Base-by-base conservation (phyloP, 1,140 invertebrate genomes). In the Dinothrombium tinctorium region DNA sequence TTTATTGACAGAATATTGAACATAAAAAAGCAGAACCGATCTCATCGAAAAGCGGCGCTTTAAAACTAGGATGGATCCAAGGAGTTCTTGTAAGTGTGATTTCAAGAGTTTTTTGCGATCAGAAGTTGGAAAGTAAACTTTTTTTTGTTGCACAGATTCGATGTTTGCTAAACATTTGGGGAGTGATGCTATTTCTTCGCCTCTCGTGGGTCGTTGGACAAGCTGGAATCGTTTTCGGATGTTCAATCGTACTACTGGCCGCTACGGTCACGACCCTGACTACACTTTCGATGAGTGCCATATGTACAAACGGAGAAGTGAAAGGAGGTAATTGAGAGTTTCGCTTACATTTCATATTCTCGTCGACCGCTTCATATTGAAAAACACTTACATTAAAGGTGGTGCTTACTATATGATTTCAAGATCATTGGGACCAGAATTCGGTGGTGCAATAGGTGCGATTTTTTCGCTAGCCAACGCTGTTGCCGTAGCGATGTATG, bases 391-490 rank as follows among this genome's bases (percentile, higher is more conserved):
- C 8, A 23, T 60, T 61, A 35, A 51, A 90, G 82, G 86, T 57
- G 87, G 87, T 31, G 80, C 90, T 37, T 94, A 94, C 56, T 94
- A 87, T 61, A 87, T 95, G 53, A 90, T 94, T 54, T 94, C 86
- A 11, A 66, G 92, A 51, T 90, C 86, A 12, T 65, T 98, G 21
- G 92, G 92, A 0, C 87, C 92, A 0, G 87, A 96, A 62, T 95
- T 92, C 56, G 90, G 92, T 5, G 89, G 87, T 1, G 86, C 89
- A 0, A 86, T 99, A 25, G 92, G 92, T 3, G 69, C 95, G 9
- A 43, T 51, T 2, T 95, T 99, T 53, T 84, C 86, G 5, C 77
- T 98, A 49, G 90, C 90, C 2, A 96, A 95, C 57, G 75, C 87
- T 0, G 84, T 95, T 0, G 79, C 84, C 0, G 84, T 87, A 0